These are phyloP conservation scores for Darevskia nairensis DNA, from an alignment of 2,797 vertebrate species.

Conservation along the genomic window DNA sequence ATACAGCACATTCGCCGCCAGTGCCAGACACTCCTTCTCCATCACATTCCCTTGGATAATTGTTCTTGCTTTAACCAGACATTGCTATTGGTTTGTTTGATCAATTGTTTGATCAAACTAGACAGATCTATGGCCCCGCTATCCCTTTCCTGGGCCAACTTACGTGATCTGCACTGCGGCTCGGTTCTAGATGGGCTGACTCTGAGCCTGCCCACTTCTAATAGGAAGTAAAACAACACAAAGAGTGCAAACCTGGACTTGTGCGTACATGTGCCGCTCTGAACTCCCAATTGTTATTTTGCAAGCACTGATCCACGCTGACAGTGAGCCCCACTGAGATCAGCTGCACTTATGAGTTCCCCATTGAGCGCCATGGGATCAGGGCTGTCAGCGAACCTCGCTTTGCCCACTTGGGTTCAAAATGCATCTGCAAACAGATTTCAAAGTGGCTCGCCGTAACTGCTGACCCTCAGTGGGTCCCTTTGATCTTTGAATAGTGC, in stretches of 20 bases:
- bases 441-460: too few relatives aligned
- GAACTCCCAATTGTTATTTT: too few relatives aligned
- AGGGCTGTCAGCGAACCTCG: too few relatives aligned
- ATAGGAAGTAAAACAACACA: not conserved
- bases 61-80: constrained; percentile 37
- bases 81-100: constrained; percentile 32
- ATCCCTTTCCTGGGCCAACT: constrained; percentile 1
- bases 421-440: too few relatives aligned
- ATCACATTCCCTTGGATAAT: constrained; percentile 37
- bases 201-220: constrained; percentile 26
- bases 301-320: too few relatives aligned
- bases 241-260: not conserved
- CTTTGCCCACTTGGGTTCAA: too few relatives aligned
- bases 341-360: too few relatives aligned
- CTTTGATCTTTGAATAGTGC: too few relatives aligned
- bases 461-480: too few relatives aligned
- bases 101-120: constrained; percentile 42
- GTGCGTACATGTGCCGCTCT: not conserved
- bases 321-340: too few relatives aligned
- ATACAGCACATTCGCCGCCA: not conserved
- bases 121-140: constrained; percentile 24
- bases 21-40: constrained; percentile 10
- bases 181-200: constrained; percentile 34
- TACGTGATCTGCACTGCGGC: constrained; percentile 7
- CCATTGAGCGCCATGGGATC: too few relatives aligned